A percentile compares a stretch with the other conserved stretches of the same genome.
Evolutionary conservation across 2,113 vertebrate species (phyloP).

Genomic region (Cichladusa arquata): DNA sequence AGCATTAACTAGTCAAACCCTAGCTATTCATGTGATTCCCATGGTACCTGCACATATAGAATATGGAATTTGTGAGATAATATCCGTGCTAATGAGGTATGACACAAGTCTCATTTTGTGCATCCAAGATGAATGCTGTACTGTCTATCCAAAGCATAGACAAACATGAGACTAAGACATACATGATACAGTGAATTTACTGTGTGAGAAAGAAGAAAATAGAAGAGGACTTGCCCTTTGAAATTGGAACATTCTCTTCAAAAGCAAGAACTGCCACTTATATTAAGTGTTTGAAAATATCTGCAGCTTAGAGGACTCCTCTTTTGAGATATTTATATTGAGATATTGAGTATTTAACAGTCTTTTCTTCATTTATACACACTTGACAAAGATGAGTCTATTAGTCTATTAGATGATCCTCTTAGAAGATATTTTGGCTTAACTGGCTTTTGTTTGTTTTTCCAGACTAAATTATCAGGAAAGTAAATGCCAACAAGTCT

Average conservation of each 20-base stretch:
- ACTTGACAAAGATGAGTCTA: not conserved
- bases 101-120: not conserved
- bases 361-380: not conserved
- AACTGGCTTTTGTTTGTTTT: not conserved
- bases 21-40: not conserved
- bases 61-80: not conserved
- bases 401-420: not conserved
- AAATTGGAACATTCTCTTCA: not conserved
- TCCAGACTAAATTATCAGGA: not conserved
- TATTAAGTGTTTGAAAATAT: not conserved
- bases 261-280: not conserved
- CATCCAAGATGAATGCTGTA: not conserved
- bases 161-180: not conserved
- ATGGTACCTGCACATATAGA: not conserved
- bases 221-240: not conserved
- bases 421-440: not conserved
- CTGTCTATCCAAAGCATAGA: not conserved
- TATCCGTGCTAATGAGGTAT: not conserved
- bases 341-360: not conserved
- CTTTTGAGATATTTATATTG: not conserved
- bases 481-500: not conserved
- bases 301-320: not conserved
- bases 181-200: not conserved
- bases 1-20: not conserved
- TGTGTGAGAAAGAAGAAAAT: not conserved